phyloP scores from a whole-genome alignment of 2,888 invertebrate species.

The Hololepta plana region DNA sequence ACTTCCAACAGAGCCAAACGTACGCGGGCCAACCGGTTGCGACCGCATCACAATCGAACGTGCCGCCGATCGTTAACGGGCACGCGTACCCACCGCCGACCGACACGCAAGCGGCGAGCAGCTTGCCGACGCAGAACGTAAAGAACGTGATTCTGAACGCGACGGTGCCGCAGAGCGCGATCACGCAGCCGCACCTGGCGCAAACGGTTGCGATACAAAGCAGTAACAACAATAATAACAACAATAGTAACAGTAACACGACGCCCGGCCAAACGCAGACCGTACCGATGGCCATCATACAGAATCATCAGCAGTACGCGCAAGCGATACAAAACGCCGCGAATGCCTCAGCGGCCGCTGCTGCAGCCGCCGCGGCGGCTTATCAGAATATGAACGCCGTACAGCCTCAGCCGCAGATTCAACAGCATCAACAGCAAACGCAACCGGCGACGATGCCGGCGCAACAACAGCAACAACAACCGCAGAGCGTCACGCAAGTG shows the following conservation, averaged over 20 bases:
- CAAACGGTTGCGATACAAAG: too few species aligned
- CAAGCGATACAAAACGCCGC: conserved; percentile 10
- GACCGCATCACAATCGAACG: conserved; percentile 7
- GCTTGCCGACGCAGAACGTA: conserved; percentile 20
- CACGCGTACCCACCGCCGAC: conserved; percentile 18
- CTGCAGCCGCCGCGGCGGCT: conserved; percentile 10
- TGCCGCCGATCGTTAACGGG: conserved; percentile 22
- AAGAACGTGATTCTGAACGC: conserved; percentile 21
- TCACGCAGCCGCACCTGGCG: conserved; percentile 10
- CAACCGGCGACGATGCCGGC: conserved; percentile 13
- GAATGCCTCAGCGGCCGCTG: conserved; percentile 5
- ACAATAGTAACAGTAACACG: too few species aligned
- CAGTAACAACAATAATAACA: too few species aligned
- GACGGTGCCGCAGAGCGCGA: conserved; percentile 13
- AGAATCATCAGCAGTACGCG: too few species aligned
- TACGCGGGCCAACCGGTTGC: conserved; percentile 21
- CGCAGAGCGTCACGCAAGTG: conserved; percentile 11
- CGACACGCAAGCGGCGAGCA: conserved; percentile 11
- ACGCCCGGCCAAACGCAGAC: neutral
- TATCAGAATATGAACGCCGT: conserved; percentile 9
- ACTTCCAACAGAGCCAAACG: conserved; percentile 25
- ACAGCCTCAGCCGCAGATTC: conserved; percentile 13
- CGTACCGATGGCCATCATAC: neutral
- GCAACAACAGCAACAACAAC: conserved; percentile 17
- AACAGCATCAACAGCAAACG: conserved; percentile 13